A percentile compares a stretch with the other conserved stretches of the same genome.
phyloP scores from a whole-genome alignment of 1,140 invertebrate genomes.

The Lepidurus packardi region DNA sequence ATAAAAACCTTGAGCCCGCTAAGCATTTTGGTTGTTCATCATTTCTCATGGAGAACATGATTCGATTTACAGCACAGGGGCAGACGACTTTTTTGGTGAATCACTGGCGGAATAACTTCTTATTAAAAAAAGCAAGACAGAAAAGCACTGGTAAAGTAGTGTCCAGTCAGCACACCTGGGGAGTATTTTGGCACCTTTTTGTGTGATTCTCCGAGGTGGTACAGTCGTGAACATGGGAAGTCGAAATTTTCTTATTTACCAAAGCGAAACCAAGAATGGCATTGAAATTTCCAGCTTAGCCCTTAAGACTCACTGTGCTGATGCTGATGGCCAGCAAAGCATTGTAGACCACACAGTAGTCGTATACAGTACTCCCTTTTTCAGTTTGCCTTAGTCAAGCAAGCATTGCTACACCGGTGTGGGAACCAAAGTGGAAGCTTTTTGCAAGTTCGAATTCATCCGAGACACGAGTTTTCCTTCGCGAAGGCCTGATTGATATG shows the following conservation, averaged over 20 bases:
- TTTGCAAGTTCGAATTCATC: neutral
- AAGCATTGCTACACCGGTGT: neutral
- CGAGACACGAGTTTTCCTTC: neutral
- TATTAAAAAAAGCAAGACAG: neutral
- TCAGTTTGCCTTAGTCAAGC: neutral
- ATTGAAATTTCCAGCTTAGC: neutral
- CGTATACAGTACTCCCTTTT: too few relatives aligned
- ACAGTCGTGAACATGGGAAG: neutral
- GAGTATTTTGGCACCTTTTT: neutral
- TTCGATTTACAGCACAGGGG: neutral
- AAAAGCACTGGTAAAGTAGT: neutral
- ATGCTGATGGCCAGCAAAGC: neutral
- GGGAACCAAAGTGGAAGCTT: neutral
- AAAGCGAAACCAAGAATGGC: neutral
- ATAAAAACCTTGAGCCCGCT: too few relatives aligned
- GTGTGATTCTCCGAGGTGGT: neutral
- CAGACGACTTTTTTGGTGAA: neutral
- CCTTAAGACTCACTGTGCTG: neutral
- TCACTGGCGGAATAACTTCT: too few relatives aligned
- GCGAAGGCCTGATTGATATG: neutral
- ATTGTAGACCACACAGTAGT: constrained; percentile 14
- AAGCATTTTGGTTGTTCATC: too few relatives aligned
- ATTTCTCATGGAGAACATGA: neutral
- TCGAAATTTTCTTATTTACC: neutral
- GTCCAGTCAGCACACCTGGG: constrained; percentile 16